Evolutionary conservation across 2,113 vertebrate genomes (phyloP).

Genomic region (Vulpes lagopus): DNA sequence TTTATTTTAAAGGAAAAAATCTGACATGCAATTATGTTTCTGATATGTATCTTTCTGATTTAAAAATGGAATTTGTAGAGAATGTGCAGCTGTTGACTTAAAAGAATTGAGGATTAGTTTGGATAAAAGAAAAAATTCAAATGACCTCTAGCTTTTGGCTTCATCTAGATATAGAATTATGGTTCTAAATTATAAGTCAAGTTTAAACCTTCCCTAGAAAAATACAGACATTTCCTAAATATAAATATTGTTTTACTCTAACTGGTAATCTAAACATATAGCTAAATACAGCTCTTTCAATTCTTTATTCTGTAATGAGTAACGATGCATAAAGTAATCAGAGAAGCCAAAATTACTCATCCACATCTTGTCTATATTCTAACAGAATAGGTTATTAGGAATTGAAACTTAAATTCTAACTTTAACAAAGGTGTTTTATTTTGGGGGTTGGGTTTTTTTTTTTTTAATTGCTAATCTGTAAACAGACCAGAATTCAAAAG

Average conservation of each 20-base stretch:
- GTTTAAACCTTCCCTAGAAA: slow-evolving; percentile 66
- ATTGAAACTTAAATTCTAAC: slow-evolving; percentile 15
- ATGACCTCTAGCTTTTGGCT: slow-evolving; percentile 66
- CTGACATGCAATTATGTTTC: slow-evolving; percentile 34
- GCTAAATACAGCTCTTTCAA: slow-evolving; percentile 47
- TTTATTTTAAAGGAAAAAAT: slow-evolving; percentile 45
- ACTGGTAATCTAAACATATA: slow-evolving; percentile 55
- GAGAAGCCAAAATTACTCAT: neutral
- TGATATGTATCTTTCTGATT: slow-evolving; percentile 41
- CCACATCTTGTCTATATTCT: neutral
- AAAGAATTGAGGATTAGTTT: slow-evolving; percentile 76
- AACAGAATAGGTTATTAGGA: slow-evolving; percentile 24
- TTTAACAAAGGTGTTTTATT: neutral
- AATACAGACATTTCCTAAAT: slow-evolving; percentile 70
- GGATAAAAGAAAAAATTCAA: slow-evolving; percentile 76
- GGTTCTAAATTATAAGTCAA: slow-evolving; percentile 75
- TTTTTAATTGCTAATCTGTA: neutral
- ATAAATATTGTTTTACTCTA: slow-evolving; percentile 69
- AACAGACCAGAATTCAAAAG: slow-evolving; percentile 21
- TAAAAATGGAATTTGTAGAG: slow-evolving; percentile 55
- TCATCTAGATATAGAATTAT: slow-evolving; percentile 68
- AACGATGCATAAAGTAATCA: slow-evolving; percentile 29
- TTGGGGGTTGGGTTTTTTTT: neutral
- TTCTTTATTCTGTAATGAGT: slow-evolving; percentile 36
- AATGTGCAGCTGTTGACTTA: slow-evolving; percentile 78